Percentiles rank a stretch among this genome's conserved stretches.
phyloP scores from a whole-genome alignment of 2,888 invertebrate genomes.

The Dugesia japonica region DNA sequence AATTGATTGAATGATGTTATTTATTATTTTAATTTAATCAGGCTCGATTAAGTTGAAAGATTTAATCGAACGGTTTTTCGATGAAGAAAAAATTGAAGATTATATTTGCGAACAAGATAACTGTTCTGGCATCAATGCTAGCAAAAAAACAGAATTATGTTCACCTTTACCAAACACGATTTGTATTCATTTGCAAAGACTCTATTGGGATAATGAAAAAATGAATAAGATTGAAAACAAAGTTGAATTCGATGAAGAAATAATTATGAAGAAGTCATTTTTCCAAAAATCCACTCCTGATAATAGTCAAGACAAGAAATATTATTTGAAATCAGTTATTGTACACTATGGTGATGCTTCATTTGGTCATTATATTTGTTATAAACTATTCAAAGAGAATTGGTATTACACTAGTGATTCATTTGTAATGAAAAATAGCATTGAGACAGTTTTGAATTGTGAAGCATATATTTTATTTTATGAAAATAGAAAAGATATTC shows the following conservation, averaged over 20 bases:
- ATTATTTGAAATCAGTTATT: not conserved
- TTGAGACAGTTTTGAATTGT: not conserved
- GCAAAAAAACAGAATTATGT: not conserved
- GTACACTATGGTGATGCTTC: not conserved
- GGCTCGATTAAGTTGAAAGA: not conserved
- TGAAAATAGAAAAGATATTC: not conserved
- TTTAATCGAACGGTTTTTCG: not conserved
- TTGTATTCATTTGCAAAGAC: not conserved
- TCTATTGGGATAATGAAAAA: not conserved
- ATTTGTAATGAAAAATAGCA: not conserved
- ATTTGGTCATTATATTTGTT: not conserved
- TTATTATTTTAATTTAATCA: not conserved
- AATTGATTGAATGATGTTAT: too few species aligned
- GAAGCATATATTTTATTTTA: slow-evolving; percentile 6
- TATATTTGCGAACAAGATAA: not conserved
- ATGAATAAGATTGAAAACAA: not conserved
- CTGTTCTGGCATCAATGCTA: not conserved
- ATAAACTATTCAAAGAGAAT: not conserved
- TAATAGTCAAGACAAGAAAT: not conserved
- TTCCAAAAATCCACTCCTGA: not conserved
- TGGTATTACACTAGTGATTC: not conserved
- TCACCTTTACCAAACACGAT: not conserved
- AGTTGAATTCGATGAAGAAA: not conserved
- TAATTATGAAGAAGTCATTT: not conserved
- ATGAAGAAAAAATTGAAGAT: not conserved